Evolutionary conservation across 2,797 vertebrate genomes (phyloP).

Genomic region (Lemur catta): DNA sequence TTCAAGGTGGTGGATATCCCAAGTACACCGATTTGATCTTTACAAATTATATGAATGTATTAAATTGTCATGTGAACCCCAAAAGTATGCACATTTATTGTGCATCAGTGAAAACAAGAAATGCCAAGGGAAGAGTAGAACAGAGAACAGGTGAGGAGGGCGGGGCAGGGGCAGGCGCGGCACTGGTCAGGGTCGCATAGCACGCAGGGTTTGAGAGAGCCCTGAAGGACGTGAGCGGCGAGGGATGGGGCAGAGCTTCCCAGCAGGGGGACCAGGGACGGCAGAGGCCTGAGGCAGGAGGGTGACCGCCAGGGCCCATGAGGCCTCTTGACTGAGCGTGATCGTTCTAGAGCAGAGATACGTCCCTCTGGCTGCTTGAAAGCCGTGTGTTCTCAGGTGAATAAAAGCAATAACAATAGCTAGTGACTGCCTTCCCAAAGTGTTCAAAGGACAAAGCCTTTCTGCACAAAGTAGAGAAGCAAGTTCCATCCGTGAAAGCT

Average conservation of each 20-base stretch:
- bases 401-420: slow-evolving; percentile 55
- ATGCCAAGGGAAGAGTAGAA: neutral
- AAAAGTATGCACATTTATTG: neutral
- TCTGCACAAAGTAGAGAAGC: neutral
- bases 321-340: neutral
- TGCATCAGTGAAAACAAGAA: neutral
- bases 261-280: neutral
- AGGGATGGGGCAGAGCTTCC: neutral
- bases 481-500: neutral
- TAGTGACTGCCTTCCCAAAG: neutral
- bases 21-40: neutral
- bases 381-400: slow-evolving; percentile 71
- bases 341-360: slow-evolving; percentile 61
- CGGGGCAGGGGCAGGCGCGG: neutral
- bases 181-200: too few relatives aligned
- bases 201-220: neutral
- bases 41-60: neutral
- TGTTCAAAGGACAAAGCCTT: neutral
- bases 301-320: rapidly evolving
- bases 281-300: neutral
- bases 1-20: neutral
- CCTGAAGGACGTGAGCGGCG: neutral
- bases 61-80: neutral
- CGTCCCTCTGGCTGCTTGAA: slow-evolving; percentile 70
- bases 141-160: neutral